These are phyloP conservation scores for Aplidium turbinatum DNA, from an alignment of 23 tunicate genomes.

Conservation along the genomic window DNA sequence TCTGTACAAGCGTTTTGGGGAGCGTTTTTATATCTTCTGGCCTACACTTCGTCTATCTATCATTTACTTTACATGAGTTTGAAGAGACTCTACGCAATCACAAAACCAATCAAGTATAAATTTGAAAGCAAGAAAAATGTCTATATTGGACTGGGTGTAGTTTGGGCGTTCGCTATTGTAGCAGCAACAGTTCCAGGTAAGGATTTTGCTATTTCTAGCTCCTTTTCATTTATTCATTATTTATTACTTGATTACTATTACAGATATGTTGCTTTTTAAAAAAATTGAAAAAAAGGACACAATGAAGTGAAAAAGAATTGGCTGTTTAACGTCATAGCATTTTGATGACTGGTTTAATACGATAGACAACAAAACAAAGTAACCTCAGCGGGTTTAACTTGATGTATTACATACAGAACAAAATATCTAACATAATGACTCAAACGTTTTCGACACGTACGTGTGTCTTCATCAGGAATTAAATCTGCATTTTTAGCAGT, in stretches of 20 bases:
- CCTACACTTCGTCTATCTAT: slow-evolving; percentile 3
- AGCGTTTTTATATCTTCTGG: slow-evolving; percentile 1
- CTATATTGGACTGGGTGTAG: slow-evolving; percentile 1
- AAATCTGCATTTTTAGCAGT: too few relatives aligned
- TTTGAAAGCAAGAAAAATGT: not conserved
- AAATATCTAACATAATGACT: too few relatives aligned
- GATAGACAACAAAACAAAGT: too few relatives aligned
- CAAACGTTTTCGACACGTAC: too few relatives aligned
- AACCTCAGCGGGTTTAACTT: too few relatives aligned
- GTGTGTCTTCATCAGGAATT: too few relatives aligned
- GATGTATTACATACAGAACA: too few relatives aligned
- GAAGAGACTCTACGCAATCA: slow-evolving; percentile 9
- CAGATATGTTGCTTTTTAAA: too few relatives aligned
- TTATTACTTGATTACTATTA: not conserved
- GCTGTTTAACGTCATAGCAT: too few relatives aligned
- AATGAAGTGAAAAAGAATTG: too few relatives aligned
- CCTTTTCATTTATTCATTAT: not conserved
- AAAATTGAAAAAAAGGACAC: too few relatives aligned
- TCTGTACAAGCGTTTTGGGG: not conserved
- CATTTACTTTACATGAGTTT: slow-evolving; percentile 1
- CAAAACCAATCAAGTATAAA: not conserved
- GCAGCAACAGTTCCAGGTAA: slow-evolving; percentile 13
- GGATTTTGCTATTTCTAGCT: not conserved
- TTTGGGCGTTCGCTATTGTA: not conserved
- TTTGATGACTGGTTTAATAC: too few relatives aligned